Conservation (phyloP, 2,797 vertebrate species). For the Etheostoma nigrum region DNA sequence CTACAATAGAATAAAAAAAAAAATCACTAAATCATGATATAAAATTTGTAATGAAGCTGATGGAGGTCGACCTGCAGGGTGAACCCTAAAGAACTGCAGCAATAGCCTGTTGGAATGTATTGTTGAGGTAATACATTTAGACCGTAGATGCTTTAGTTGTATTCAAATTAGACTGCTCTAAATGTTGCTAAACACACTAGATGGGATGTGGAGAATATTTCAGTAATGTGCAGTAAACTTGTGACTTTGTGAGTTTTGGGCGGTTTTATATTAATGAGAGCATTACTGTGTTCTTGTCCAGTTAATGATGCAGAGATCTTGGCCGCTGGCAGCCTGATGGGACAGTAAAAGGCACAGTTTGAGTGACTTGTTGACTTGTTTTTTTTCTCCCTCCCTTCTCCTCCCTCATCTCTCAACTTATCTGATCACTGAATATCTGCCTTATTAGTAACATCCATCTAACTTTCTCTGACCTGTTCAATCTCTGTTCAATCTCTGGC, state of each 20-base stretch:
- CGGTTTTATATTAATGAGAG: conserved; percentile 47
- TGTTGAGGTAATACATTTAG: neutral
- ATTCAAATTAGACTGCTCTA: neutral
- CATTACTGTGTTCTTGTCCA: conserved; percentile 40
- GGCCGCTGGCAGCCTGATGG: conserved; percentile 49
- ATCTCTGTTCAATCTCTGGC: conserved; percentile 56
- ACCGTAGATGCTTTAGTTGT: neutral
- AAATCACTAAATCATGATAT: neutral
- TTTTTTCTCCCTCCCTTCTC: conserved; percentile 39
- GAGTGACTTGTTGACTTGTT: conserved; percentile 54
- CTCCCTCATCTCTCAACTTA: conserved; percentile 63
- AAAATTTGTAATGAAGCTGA: neutral
- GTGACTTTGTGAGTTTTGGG: conserved; percentile 14
- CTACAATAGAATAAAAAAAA: neutral
- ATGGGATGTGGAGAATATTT: neutral
- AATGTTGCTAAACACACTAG: neutral
- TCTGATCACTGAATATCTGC: conserved; percentile 52
- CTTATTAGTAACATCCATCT: conserved; percentile 85
- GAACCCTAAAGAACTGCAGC: neutral
- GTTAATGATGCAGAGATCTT: conserved; percentile 64
- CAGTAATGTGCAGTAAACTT: conserved; percentile 13
- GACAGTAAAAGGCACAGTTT: conserved; percentile 75
- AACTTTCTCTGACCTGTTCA: conserved; percentile 69
- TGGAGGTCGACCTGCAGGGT: neutral
- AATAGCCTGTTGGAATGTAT: neutral